These are phyloP conservation scores for Ametastegia equiseti DNA, from an alignment of 2,888 invertebrate species.

Conservation along the genomic window DNA sequence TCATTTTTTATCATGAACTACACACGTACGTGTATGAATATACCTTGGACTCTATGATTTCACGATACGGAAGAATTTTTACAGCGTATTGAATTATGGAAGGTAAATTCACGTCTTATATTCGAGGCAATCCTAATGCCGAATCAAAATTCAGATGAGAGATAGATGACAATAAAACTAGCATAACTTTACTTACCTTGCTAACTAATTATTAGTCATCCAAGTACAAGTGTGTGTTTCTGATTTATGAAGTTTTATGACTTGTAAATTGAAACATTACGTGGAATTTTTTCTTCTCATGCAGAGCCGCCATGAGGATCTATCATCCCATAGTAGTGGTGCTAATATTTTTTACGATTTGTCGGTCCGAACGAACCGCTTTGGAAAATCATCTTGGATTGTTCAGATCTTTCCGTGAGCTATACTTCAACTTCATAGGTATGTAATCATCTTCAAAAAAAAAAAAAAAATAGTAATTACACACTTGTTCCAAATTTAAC, in stretches of 20 bases:
- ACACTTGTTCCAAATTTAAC: neutral
- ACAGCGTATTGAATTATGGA: too few relatives aligned
- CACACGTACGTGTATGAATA: too few relatives aligned
- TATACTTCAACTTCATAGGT: constrained; percentile 2
- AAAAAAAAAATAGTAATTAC: neutral
- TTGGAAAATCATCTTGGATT: constrained; percentile 30
- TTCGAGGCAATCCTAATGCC: too few relatives aligned
- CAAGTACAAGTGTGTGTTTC: neutral
- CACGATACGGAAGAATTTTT: too few relatives aligned
- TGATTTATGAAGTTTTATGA: neutral
- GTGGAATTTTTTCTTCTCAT: too few relatives aligned
- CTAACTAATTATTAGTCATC: neutral
- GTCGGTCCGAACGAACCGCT: constrained; percentile 25
- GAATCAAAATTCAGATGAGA: too few relatives aligned
- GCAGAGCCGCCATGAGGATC: constrained; percentile 6
- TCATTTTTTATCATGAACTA: too few relatives aligned
- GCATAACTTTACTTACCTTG: neutral
- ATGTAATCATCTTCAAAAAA: neutral
- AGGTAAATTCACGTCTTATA: too few relatives aligned
- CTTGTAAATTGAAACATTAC: neutral
- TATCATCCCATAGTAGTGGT: neutral
- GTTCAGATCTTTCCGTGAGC: neutral
- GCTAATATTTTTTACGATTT: neutral
- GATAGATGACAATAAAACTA: too few relatives aligned
- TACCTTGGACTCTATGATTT: too few relatives aligned